Conservation (phyloP, 2,113 vertebrate genomes). For the Spermophilus dauricus region DNA sequence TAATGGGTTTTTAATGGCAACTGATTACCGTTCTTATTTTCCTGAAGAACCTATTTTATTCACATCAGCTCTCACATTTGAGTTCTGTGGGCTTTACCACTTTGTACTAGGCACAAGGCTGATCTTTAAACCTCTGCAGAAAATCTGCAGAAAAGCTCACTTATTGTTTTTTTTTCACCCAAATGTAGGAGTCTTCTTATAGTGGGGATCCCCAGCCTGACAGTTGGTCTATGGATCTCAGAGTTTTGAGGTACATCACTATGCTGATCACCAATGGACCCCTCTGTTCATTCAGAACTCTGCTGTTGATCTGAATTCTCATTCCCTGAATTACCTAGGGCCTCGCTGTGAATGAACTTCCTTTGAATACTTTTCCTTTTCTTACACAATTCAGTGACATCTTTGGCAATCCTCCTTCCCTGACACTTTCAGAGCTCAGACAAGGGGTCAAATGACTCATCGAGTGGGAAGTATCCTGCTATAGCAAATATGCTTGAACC, state of each 20-base stretch:
- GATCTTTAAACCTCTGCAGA: neutral
- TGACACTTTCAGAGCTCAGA: neutral
- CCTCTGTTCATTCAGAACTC: neutral
- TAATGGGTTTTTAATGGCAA: neutral
- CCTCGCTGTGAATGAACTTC: neutral
- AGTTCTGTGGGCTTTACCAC: neutral
- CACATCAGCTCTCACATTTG: neutral
- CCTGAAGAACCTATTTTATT: neutral
- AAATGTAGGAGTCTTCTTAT: neutral
- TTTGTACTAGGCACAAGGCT: neutral
- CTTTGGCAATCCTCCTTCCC: neutral
- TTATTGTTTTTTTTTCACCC: neutral
- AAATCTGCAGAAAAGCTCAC: neutral
- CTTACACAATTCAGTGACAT: neutral
- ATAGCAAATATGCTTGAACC: neutral
- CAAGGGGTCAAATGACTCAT: neutral
- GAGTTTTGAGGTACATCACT: neutral
- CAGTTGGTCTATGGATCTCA: neutral
- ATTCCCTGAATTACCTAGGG: neutral
- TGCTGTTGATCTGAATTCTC: neutral
- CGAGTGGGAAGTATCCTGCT: neutral
- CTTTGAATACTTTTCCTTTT: neutral
- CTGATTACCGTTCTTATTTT: neutral
- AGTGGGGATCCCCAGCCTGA: neutral
- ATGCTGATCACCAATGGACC: neutral